These are phyloP conservation scores for Drosophila leonis DNA, from an alignment of 2,888 invertebrate species.

Conservation along the genomic window DNA sequence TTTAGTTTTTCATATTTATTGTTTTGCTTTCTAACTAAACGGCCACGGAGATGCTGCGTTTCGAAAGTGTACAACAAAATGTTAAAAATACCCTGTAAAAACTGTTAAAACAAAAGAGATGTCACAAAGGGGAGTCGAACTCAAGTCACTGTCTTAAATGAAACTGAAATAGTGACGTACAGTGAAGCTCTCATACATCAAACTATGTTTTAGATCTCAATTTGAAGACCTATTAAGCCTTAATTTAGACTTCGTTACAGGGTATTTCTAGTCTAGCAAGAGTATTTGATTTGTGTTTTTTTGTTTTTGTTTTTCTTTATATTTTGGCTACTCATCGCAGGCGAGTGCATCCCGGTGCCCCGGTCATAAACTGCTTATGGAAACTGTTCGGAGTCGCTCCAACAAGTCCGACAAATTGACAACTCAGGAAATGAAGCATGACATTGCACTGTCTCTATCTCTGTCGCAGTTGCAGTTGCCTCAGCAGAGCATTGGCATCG, in stretches of 20 bases:
- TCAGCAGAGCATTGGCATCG: slow-evolving; percentile 24
- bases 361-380: slow-evolving; percentile 50
- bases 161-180: background rate
- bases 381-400: slow-evolving; percentile 35
- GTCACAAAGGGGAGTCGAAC: background rate
- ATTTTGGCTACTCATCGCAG: slow-evolving; percentile 53
- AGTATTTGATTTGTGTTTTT: background rate
- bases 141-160: background rate
- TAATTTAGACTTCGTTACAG: background rate
- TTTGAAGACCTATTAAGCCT: background rate
- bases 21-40: slow-evolving; percentile 59
- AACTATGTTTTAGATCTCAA: background rate
- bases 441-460: slow-evolving; percentile 80
- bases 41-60: slow-evolving; percentile 20
- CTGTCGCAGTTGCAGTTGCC: slow-evolving; percentile 26
- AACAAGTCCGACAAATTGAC: slow-evolving; percentile 77
- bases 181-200: background rate
- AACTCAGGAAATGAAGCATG: slow-evolving; percentile 84
- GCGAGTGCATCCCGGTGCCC: slow-evolving; percentile 25
- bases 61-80: slow-evolving; percentile 32
- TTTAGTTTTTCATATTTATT: slow-evolving; percentile 47
- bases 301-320: slow-evolving; percentile 4
- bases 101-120: background rate
- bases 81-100: slow-evolving; percentile 2
- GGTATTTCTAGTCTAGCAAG: background rate